Percentiles rank a stretch among this genome's conserved stretches.
Conservation (phyloP, 2,113 vertebrate species). For the Poicephalus meyeri region DNA sequence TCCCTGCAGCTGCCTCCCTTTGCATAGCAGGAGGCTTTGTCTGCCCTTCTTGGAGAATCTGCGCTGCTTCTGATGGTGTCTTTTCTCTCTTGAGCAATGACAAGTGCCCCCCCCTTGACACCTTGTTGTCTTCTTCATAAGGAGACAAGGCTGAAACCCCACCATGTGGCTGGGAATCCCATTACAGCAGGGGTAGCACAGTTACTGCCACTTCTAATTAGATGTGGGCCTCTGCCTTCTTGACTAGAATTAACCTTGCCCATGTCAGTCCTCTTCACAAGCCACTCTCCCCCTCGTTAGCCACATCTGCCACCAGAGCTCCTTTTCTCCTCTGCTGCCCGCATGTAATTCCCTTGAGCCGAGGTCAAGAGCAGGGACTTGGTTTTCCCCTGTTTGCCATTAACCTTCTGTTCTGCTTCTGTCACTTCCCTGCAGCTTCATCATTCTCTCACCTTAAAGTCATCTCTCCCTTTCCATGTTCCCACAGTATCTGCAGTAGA, state of each 20-base stretch:
- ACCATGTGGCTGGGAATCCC: not conserved
- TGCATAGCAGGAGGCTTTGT: rapidly evolving
- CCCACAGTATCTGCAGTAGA: not conserved
- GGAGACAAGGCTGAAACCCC: not conserved
- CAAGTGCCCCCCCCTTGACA: not conserved
- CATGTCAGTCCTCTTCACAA: not conserved
- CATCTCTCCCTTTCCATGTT: not conserved
- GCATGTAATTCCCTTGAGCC: rapidly evolving
- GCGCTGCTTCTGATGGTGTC: not conserved
- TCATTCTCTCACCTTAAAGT: not conserved
- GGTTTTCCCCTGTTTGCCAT: not conserved
- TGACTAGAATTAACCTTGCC: not conserved
- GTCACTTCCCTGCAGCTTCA: not conserved
- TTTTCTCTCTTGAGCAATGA: not conserved
- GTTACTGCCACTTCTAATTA: not conserved
- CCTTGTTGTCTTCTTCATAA: not conserved
- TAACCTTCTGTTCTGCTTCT: not conserved
- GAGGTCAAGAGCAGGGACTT: not conserved
- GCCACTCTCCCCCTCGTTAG: not conserved
- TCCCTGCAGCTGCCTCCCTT: not conserved
- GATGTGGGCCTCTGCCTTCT: not conserved
- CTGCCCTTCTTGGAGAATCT: not conserved
- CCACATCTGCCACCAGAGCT: not conserved
- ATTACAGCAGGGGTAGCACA: not conserved
- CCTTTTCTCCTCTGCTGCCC: not conserved